Base-by-base conservation (phyloP, 2,113 vertebrate genomes). In the Toxotes chatareus region DNA sequence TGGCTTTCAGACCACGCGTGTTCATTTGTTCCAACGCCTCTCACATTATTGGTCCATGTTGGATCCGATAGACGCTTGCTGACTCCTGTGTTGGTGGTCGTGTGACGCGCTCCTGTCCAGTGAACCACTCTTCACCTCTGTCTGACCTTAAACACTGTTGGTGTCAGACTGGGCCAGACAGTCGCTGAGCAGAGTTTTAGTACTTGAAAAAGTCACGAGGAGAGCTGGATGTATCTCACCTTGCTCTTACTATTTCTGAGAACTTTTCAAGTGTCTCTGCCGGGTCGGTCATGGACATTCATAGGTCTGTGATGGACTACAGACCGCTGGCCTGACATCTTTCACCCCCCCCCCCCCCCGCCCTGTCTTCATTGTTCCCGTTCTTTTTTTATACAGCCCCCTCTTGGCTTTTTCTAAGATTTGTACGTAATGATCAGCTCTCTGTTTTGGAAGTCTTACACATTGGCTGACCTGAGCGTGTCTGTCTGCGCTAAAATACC, bases 31-130 rank as follows among this genome's bases (percentile, higher is more conserved):
- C 85, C 59, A 36, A 49, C 64, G 87, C 90, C 80, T 89, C 87
- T 76, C 17, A 38, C 65, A 16, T 80, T 94, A 91, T 90, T 93
- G 93, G 92, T 93, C 91, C 93, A 93, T 92, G 93, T 94, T 94
- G 93, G 93, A 93, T 86, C 92, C 76, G 69, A 49, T 67, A 46
- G 90, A 84, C 75, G 73, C 64, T n/a, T 46, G 4, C 34, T 5
- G 84, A 77, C 75, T 42, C 82, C 64, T 4, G 7, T 12, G 75
- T 64, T 38, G 57, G 67, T n/a, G 64, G 67, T 65, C 57, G 49
- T 44, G 59, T 7, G 69, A 62, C 69, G 60, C n/a, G 13, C 69
- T 74, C 49, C 67, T 61, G 74, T 77, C 80, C 70, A 27, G 49
- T 53, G 73, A 83, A 79, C 68, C 80, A 71, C 85, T 82, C 73